Evolutionary conservation across 2,113 vertebrate species (phyloP), one percentile per base, ranked within the genome.

Genomic region (Sylvietta virens): DNA sequence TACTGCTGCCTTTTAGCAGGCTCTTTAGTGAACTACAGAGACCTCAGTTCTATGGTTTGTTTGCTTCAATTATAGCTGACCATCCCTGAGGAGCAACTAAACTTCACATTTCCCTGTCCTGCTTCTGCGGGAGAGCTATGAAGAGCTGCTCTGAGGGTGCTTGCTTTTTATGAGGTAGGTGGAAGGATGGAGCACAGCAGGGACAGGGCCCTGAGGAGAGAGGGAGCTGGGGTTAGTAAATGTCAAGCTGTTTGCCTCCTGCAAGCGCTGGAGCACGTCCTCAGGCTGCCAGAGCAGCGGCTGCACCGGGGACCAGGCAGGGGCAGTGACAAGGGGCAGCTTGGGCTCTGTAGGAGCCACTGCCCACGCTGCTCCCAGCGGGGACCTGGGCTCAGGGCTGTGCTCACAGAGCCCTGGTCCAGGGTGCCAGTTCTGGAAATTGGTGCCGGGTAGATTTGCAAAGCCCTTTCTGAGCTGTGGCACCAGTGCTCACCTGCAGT

Each of bases 21-120:
- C 45, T 53, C 60, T 81, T 85, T 7, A 82, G 74, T 65, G 48
- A 92, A 48, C 77, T 44, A 54, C 51, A 37, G 69, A 81, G 66
- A 56, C 79, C 66, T 86, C 26, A 33, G 50, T 81, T 78, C 82
- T 69, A 7, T 23, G 66, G 77, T 83, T 91, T 83, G 82, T 96
- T 96, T 95, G 73, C 80, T 91, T 95, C 70, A 56, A 10, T 94
- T 94, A 54, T 50, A 96, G 77, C 61, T 84, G 81, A 17, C 76
- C 33, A 2, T 91, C 81, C 71, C 95, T 2, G 31, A 92, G 88
- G 93, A 94, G 81, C 79, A 56, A 39, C 87, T 78, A 71, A 82
- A 72, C 78, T 27, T 31, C 9, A 1, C 3, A 4, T 70, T 92
- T 89, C 47, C 47, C 57, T 72, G 58, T 88, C 86, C 77, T 27